Base-by-base conservation (phyloP, 2,113 vertebrate species). In the Paracanthobrama guichenoti region DNA sequence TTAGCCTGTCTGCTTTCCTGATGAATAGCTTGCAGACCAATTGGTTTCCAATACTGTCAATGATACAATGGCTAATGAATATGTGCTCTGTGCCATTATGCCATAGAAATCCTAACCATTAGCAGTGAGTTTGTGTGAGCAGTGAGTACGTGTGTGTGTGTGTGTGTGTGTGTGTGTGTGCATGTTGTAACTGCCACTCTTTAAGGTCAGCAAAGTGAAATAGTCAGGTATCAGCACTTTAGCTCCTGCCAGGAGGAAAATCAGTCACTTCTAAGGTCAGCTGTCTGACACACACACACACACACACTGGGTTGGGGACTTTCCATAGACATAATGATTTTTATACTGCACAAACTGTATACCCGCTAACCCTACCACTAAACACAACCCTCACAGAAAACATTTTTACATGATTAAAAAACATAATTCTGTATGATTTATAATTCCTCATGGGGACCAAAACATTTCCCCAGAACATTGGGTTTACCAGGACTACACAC, bases 231-330 rank as follows among this genome's bases (percentile, higher is more conserved):
- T 81, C 79, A 81, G 64, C 79, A 81, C 66, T 81, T 81, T 81
- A 81, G 79, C 79, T 91, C 95, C 26, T 57, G 83, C 46, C 16
- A 69, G 44, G 78, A 80, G 46, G 31, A 79, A 71, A 71, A 81
- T 57, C 79, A 57, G 31, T 81, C 66, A 71, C 4, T 81, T 81
- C 18, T 81, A 71, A 55, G 79, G 79, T 81, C 64, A 71, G 26
- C 79, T 69, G 64, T 81, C 46, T 42, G 12, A 81, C 48, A 81
- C 46, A 57, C 46, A 81, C 64, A 71, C 42, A 50, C 18, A 80
- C 75, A 59, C 48, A 57, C 18, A 77, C 50, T n/a, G 44, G 46
- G 46, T 13, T 48, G 16, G 16, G 16, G 16, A 18, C 50, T 53
- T 53, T 53, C 50, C 50, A 18, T 55, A 20, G 50, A 55, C 53